Conservation (phyloP, 2,797 vertebrate species). For the Lophius americanus region DNA sequence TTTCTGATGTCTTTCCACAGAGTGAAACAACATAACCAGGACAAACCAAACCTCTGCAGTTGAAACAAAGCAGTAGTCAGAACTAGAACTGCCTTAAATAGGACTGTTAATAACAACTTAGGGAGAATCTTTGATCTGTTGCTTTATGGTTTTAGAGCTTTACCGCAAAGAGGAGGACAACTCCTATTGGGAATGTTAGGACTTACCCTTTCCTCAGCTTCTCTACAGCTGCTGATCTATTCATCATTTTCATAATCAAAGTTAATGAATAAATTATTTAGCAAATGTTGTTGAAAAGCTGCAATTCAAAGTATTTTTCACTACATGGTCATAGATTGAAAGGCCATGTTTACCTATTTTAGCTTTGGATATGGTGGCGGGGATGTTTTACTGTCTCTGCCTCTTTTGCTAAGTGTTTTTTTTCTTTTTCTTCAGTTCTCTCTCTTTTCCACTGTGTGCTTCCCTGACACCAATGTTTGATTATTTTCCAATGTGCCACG, state of each 20-base stretch:
- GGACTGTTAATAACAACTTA: slow-evolving; percentile 51
- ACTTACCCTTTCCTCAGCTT: neutral
- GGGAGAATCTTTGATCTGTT: slow-evolving; percentile 46
- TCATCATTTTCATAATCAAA: neutral
- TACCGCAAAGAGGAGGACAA: slow-evolving; percentile 30
- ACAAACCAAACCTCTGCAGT: neutral
- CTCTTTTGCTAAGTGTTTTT: neutral
- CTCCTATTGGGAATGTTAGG: slow-evolving; percentile 3
- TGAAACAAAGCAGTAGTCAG: slow-evolving; percentile 16
- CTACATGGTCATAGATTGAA: slow-evolving; percentile 10
- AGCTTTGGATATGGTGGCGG: neutral
- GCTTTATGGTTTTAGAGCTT: slow-evolving; percentile 37
- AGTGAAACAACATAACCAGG: neutral
- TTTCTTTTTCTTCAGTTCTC: neutral
- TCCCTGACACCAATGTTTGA: slow-evolving; percentile 27
- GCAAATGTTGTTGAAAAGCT: neutral
- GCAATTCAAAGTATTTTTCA: neutral
- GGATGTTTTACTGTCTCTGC: neutral
- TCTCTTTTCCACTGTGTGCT: slow-evolving; percentile 22
- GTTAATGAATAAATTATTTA: neutral
- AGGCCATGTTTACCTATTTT: slow-evolving; percentile 10
- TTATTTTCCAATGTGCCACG: slow-evolving; percentile 73
- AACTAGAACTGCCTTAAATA: neutral
- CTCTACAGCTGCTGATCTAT: neutral
- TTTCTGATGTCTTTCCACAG: neutral